phyloP scores from a whole-genome alignment of 2,888 invertebrate genomes.

The Amaurobius ferox region DNA sequence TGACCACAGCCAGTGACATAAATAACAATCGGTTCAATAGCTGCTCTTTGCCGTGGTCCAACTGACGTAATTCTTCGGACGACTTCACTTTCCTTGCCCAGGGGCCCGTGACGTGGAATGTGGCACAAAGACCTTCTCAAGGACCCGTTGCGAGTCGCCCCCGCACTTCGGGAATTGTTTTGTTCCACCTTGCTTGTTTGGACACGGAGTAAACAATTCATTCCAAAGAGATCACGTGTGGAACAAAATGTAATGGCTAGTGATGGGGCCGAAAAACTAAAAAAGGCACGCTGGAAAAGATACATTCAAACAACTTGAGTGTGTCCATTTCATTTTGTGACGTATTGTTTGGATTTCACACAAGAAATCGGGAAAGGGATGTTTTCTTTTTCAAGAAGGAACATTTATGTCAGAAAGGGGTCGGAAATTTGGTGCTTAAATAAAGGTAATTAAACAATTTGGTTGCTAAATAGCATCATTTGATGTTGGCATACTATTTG shows the following conservation, averaged over 20 bases:
- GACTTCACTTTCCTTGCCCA: conserved; percentile 34
- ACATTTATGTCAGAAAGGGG: too few species aligned
- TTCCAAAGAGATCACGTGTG: background rate
- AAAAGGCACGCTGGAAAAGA: too few species aligned
- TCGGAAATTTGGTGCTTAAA: too few species aligned
- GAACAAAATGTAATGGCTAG: too few species aligned
- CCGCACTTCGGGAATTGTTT: background rate
- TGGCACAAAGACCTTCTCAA: conserved; percentile 70
- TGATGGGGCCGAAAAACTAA: background rate
- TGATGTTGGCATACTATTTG: too few species aligned
- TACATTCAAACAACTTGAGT: too few species aligned
- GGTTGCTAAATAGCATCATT: too few species aligned
- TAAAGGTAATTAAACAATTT: too few species aligned
- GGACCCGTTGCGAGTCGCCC: conserved; percentile 37
- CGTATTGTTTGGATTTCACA: too few species aligned
- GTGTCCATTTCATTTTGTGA: too few species aligned
- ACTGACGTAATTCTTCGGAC: conserved; percentile 37
- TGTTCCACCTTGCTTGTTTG: background rate
- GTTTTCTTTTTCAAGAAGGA: too few species aligned
- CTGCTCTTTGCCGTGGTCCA: background rate
- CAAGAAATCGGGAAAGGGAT: too few species aligned
- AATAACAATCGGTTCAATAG: conserved; percentile 13
- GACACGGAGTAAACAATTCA: background rate
- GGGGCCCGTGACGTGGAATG: conserved; percentile 63
- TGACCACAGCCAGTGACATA: conserved; percentile 31